Percentiles rank a stretch among this genome's conserved stretches.
phyloP scores from a whole-genome alignment of 2,113 vertebrate species.

The Nycticorax nycticorax region DNA sequence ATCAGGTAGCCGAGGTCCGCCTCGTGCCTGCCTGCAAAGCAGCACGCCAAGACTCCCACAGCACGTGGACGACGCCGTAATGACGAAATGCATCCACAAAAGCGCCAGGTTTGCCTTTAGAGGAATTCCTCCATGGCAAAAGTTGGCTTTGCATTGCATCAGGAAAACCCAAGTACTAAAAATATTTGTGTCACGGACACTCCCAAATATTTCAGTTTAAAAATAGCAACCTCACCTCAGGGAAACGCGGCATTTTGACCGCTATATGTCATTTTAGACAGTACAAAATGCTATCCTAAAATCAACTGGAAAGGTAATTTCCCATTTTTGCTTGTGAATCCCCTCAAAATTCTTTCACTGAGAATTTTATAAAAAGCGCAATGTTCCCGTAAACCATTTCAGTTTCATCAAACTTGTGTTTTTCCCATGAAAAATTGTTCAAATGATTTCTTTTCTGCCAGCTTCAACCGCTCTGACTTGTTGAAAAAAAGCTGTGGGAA shows the following conservation, averaged over 20 bases:
- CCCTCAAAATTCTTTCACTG: neutral
- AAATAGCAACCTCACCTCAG: neutral
- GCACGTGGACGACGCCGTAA: rapidly evolving
- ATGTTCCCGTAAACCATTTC: neutral
- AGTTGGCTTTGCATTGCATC: neutral
- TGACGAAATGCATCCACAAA: neutral
- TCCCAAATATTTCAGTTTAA: no score
- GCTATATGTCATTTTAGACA: rapidly evolving
- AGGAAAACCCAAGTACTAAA: neutral
- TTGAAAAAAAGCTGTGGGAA: neutral
- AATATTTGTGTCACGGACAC: rapidly evolving
- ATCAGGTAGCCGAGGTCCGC: rapidly evolving
- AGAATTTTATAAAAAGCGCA: neutral
- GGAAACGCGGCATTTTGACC: neutral
- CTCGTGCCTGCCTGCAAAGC: neutral
- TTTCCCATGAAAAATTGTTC: neutral
- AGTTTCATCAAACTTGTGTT: neutral
- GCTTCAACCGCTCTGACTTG: neutral
- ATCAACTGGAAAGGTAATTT: neutral
- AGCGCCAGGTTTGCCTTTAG: no score
- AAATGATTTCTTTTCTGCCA: neutral
- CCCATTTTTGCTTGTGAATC: neutral
- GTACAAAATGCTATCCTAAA: neutral
- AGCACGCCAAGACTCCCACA: rapidly evolving
- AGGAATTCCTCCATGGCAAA: neutral